These are phyloP conservation scores for Accipiter virgatus DNA, from an alignment of 2,113 vertebrate genomes.

Conservation along the genomic window DNA sequence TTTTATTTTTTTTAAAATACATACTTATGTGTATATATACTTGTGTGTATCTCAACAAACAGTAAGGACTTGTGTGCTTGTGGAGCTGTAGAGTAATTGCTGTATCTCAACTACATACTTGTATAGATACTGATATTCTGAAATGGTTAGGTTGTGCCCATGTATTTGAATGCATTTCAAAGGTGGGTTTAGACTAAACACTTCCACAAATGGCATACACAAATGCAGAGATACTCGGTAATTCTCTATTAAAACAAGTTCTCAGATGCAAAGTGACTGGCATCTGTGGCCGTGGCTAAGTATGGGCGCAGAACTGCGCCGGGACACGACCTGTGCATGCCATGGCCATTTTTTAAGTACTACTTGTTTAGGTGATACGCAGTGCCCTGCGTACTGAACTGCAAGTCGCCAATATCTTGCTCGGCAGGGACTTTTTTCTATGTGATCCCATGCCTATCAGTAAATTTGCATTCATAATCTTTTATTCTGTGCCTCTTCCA, in stretches of 20 bases:
- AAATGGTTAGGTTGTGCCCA: neutral
- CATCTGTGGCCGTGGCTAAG: rapidly evolving
- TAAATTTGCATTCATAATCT: neutral
- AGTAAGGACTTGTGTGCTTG: neutral
- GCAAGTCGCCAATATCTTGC: neutral
- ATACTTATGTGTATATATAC: neutral
- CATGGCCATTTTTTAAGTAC: neutral
- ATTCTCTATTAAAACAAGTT: neutral
- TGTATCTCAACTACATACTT: neutral
- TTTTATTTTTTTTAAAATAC: neutral
- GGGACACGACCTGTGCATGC: neutral
- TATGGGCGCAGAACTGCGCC: rapidly evolving
- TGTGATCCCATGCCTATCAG: neutral
- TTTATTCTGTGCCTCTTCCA: neutral
- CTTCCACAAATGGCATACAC: neutral
- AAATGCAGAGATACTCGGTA: neutral
- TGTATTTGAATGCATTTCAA: neutral
- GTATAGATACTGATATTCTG: neutral
- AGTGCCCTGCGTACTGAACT: neutral
- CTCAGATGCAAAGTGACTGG: neutral
- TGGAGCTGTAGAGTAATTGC: neutral
- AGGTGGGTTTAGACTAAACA: neutral
- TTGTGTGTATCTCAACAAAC: neutral
- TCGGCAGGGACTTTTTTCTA: neutral
- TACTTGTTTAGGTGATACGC: neutral